A percentile compares a stretch with the other conserved stretches of the same genome.
phyloP scores from a whole-genome alignment of 2,888 invertebrate species.

The Bombylius major region DNA sequence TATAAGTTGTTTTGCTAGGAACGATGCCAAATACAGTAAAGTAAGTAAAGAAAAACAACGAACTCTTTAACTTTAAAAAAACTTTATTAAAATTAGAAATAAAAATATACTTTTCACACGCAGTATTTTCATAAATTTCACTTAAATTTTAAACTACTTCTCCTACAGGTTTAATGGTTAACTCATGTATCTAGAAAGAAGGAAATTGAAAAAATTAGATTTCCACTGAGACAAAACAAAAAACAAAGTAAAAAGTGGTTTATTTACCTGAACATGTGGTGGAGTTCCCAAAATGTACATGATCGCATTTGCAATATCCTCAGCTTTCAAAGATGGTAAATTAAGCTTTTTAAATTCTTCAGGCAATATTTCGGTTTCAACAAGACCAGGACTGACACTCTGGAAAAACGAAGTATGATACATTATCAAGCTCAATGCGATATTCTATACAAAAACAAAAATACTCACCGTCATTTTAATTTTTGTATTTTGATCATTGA shows the following conservation, averaged over 20 bases:
- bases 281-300: constrained; percentile 29
- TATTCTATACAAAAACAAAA: too few relatives aligned
- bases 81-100: too few relatives aligned
- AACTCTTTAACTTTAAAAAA: too few relatives aligned
- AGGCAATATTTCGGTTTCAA: constrained; percentile 32
- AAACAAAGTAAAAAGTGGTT: too few relatives aligned
- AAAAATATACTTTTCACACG: too few relatives aligned
- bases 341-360: constrained; percentile 18
- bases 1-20: too few relatives aligned
- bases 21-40: too few relatives aligned
- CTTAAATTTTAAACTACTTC: too few relatives aligned
- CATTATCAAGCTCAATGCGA: too few relatives aligned
- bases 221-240: not conserved
- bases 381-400: constrained; percentile 33
- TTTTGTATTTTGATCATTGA: constrained; percentile 20
- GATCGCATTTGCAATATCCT: constrained; percentile 32
- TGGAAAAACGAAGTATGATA: constrained; percentile 3
- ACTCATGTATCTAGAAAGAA: constrained; percentile 3
- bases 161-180: constrained; percentile 5
- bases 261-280: constrained; percentile 27
- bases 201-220: not conserved
- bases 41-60: too few relatives aligned
- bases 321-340: constrained; percentile 26
- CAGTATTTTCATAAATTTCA: too few relatives aligned
- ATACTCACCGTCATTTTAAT: constrained; percentile 24